These are phyloP conservation scores for Chamaea fasciata DNA, from an alignment of 2,113 vertebrate genomes.

Conservation along the genomic window DNA sequence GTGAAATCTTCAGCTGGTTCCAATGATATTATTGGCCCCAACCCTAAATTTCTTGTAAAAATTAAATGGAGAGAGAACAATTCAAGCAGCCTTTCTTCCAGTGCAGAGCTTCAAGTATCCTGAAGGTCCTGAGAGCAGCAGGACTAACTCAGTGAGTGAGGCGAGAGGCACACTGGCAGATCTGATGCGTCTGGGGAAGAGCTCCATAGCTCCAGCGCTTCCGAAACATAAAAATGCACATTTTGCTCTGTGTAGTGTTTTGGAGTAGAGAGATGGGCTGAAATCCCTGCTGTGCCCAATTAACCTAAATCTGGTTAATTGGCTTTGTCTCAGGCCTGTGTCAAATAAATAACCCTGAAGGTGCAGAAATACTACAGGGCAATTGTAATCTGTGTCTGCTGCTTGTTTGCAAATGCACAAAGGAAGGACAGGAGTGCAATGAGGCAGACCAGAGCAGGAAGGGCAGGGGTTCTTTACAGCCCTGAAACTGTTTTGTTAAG, in stretches of 20 bases:
- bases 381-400: neutral
- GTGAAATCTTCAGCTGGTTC: neutral
- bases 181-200: neutral
- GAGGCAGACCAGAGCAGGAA: neutral
- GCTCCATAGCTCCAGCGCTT: neutral
- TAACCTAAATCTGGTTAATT: neutral
- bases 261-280: neutral
- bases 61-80: neutral
- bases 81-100: neutral
- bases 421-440: neutral
- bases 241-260: neutral
- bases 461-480: neutral
- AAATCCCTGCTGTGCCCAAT: neutral
- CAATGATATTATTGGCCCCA: neutral
- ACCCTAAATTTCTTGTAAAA: neutral
- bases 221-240: fast-evolving
- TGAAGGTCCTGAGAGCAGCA: neutral
- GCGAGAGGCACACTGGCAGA: neutral
- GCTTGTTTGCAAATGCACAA: neutral
- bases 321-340: neutral
- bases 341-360: neutral
- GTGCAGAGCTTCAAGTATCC: neutral
- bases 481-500: neutral
- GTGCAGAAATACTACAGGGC: neutral
- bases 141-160: neutral